phyloP scores from a whole-genome alignment of 2,797 vertebrate genomes.

The Phataginus tricuspis region DNA sequence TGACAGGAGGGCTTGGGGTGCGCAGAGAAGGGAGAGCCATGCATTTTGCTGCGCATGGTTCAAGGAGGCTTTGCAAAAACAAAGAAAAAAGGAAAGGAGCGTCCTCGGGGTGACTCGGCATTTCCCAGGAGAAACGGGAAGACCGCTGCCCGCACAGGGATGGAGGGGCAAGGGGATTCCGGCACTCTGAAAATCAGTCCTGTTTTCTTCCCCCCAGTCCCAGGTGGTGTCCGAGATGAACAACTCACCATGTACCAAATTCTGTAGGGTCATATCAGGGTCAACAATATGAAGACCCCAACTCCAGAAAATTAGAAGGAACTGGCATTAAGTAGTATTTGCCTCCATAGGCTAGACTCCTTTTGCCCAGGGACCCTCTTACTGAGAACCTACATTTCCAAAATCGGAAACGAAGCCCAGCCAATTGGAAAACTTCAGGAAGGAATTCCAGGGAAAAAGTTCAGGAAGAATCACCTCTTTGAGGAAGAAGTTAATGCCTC shows the following conservation, averaged over 20 bases:
- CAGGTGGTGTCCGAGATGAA: neutral
- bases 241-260: too few species aligned
- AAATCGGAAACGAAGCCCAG: neutral
- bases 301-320: neutral
- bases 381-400: neutral
- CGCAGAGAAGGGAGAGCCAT: neutral
- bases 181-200: neutral
- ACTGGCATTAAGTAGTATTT: neutral
- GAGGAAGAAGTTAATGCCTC: neutral
- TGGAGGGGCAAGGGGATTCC: neutral
- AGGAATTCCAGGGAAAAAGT: neutral
- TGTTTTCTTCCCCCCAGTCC: neutral
- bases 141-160: neutral
- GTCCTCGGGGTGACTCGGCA: neutral
- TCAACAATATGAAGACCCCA: neutral
- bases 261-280: neutral
- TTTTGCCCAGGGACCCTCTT: neutral
- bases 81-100: neutral
- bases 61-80: neutral
- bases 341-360: neutral
- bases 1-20: fast-evolving
- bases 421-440: neutral
- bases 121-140: neutral
- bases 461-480: neutral
- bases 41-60: neutral